Evolutionary conservation across 53 echinoderm and acorn worm genomes (phyloP).

Genomic region (Luidia sarsii): DNA sequence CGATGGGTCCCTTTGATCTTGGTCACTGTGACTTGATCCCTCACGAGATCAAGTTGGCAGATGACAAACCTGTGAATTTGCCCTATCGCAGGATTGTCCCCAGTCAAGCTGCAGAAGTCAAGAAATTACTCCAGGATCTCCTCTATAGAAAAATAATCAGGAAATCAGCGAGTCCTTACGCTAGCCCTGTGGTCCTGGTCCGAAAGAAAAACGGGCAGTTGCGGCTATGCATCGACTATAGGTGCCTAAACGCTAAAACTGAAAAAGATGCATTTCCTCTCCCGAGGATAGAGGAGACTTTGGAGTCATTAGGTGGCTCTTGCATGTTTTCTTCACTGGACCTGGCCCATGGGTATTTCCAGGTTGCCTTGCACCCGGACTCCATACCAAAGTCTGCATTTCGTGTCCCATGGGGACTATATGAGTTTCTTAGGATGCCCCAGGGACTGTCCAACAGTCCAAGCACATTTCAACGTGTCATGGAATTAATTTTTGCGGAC

Average conservation of each 20-base stretch:
- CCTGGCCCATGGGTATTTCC: no score
- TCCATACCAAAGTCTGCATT: conserved; percentile 19
- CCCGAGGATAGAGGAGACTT: no score
- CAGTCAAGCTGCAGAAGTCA: conserved; percentile 2
- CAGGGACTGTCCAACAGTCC: conserved; percentile 25
- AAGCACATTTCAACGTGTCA: no score
- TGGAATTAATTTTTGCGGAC: no score
- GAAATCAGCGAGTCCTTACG: conserved; percentile 4
- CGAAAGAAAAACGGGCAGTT: no score
- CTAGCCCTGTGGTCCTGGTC: no score
- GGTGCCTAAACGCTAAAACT: no score
- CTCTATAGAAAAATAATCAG: background rate
- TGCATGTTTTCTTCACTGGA: conserved; percentile 39
- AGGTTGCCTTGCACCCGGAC: background rate
- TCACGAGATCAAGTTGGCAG: background rate
- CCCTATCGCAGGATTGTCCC: conserved; percentile 6
- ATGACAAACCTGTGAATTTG: background rate
- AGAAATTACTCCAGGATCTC: conserved; percentile 18
- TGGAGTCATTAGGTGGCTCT: conserved; percentile 32
- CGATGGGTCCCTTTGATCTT: background rate
- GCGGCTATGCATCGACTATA: no score
- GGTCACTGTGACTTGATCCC: background rate
- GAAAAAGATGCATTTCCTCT: no score
- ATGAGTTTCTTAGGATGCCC: conserved; percentile 31
- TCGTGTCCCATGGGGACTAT: conserved; percentile 40